These are phyloP conservation scores for Erpornis zantholeuca DNA, from an alignment of 2,113 vertebrate species.

Conservation along the genomic window DNA sequence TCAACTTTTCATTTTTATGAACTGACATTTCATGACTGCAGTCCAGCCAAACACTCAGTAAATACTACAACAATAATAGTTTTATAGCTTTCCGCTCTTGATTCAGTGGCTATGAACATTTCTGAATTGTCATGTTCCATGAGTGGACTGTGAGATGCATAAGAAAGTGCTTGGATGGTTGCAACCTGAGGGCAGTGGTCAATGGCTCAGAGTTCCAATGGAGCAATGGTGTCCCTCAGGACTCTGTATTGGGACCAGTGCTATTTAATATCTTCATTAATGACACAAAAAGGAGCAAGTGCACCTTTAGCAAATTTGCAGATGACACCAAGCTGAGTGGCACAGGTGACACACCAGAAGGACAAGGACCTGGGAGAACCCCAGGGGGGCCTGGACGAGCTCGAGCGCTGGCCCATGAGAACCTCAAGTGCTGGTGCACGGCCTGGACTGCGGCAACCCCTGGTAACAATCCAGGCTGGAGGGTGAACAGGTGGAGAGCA, in stretches of 20 bases:
- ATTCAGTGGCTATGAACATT: neutral
- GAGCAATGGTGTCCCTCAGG: neutral
- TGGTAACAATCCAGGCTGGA: neutral
- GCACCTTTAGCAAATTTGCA: neutral
- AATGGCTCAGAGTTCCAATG: neutral
- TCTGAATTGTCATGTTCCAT: neutral
- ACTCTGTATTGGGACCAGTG: neutral
- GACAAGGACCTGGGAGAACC: neutral
- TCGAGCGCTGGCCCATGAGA: rapidly evolving
- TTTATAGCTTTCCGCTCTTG: neutral
- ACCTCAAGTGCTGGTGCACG: neutral
- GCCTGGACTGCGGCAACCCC: rapidly evolving
- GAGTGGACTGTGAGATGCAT: neutral
- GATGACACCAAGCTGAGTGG: neutral
- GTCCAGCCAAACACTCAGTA: neutral
- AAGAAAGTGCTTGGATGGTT: neutral
- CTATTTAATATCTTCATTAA: neutral
- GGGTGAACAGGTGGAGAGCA: neutral
- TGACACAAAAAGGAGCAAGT: neutral
- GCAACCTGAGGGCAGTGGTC: neutral
- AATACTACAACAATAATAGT: neutral
- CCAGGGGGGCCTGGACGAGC: neutral
- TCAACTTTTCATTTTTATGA: neutral
- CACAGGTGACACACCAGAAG: neutral
- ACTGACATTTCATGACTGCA: neutral